phyloP scores from a whole-genome alignment of 2,797 vertebrate genomes.

The Sebastes flavidus region DNA sequence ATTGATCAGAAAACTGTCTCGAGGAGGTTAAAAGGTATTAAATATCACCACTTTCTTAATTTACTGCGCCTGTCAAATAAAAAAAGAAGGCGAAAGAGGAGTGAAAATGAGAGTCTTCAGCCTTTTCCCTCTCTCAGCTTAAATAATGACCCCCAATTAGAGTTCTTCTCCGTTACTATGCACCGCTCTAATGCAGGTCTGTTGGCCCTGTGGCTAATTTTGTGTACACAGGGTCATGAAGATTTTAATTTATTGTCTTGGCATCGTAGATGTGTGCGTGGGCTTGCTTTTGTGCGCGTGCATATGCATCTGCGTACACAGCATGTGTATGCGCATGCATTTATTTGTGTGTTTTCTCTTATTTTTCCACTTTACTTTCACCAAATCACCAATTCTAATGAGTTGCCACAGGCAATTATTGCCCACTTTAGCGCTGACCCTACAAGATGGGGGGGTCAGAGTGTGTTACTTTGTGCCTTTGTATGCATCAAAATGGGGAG shows the following conservation, averaged over 20 bases:
- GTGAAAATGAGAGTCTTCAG: slow-evolving; percentile 80
- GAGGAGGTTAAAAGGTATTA: slow-evolving; percentile 85
- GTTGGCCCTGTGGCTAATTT: slow-evolving; percentile 80
- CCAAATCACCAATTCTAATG: slow-evolving; percentile 84
- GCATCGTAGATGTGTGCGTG: slow-evolving; percentile 37
- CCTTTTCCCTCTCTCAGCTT: slow-evolving; percentile 71
- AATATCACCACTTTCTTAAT: slow-evolving; percentile 85
- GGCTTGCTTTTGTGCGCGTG: slow-evolving; percentile 16
- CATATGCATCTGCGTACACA: background rate
- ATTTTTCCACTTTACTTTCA: slow-evolving; percentile 73
- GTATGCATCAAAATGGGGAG: slow-evolving; percentile 65
- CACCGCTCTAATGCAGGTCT: slow-evolving; percentile 75
- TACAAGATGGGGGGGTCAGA: slow-evolving; percentile 75
- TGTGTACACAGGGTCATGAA: slow-evolving; percentile 81
- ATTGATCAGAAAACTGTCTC: slow-evolving; percentile 86
- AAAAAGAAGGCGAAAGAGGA: slow-evolving; percentile 71
- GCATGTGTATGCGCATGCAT: slow-evolving; percentile 18
- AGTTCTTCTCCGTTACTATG: slow-evolving; percentile 77
- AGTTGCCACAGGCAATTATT: slow-evolving; percentile 83
- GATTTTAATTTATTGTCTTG: slow-evolving; percentile 77
- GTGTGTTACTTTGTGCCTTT: slow-evolving; percentile 71
- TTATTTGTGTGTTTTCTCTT: slow-evolving; percentile 61
- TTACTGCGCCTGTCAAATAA: slow-evolving; percentile 83
- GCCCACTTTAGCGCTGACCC: slow-evolving; percentile 81
- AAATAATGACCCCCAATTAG: slow-evolving; percentile 85